Evolutionary conservation across 2,888 invertebrate genomes (phyloP), one percentile per base, ranked within the genome.

Genomic region (Tenthredo livida): DNA sequence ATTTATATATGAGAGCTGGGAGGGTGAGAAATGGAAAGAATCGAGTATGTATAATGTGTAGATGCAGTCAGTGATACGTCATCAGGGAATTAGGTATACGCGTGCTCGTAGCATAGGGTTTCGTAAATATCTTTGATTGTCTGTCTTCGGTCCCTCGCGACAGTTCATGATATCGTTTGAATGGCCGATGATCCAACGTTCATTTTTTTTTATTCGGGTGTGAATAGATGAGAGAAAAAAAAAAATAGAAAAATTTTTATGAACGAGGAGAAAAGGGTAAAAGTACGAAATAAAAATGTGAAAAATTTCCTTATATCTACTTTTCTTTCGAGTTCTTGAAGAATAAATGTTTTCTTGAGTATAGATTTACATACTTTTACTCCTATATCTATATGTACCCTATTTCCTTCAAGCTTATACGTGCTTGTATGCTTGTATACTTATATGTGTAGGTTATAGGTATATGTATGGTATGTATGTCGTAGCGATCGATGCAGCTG

Each of bases 401-500:
- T 61, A 21, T 25, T 21, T 12, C 21, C 61, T 25, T 61, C 2
- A 25, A 12, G 61, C 12, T 61, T 61, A 61, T 61, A 61, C 25
- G 12, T 61, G 25, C 25, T 61, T 9, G 21, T 9, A 25, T n/a
- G 29, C 29, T 29, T 29, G 29, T 61, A 61, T 25, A 12, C 2
- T 5, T 73, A 43, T 73, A 43, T 37, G 21, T 37, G 43, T 73
- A 40, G n/a, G 50, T 50, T 50, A 21, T n/a, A 43, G 21, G 9
- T 33, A 33, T 33, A 33, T 33, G 29, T 33, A 33, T 33, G 29
- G n/a, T 21, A 40, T 43, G 2, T 40, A 40, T n/a, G 70, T n/a
- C 40, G 17, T 40, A 72, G 25, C 72, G 72, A 40, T 73, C 72
- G 40, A 73, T 73, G n/a, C 37, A 47, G 70, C 72, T 17, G 72